Conservation (phyloP, 2,113 vertebrate species). For the Ctenomys sociabilis region DNA sequence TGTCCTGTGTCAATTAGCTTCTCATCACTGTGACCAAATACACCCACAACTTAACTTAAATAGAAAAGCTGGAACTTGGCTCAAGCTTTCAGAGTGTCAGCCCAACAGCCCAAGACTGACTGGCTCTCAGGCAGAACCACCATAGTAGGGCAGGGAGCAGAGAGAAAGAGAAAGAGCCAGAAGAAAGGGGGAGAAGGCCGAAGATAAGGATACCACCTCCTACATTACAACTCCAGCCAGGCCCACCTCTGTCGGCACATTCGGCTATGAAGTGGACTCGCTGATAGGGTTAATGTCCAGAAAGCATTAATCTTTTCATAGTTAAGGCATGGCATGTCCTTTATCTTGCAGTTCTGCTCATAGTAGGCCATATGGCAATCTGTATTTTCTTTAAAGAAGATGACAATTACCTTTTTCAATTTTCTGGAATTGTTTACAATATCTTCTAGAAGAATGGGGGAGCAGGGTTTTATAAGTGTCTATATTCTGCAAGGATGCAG, state of each 20-base stretch:
- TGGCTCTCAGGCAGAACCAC: background rate
- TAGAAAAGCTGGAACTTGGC: background rate
- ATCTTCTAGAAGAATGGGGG: background rate
- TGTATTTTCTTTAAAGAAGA: background rate
- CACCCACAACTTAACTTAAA: background rate
- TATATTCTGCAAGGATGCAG: background rate
- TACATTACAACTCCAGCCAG: background rate
- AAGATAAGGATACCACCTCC: background rate
- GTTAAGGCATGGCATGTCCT: background rate
- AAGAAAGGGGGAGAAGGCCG: background rate
- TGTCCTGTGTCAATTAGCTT: background rate
- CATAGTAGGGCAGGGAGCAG: background rate
- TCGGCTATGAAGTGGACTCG: background rate
- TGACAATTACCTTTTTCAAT: background rate
- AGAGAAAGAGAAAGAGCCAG: background rate
- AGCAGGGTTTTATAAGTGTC: background rate
- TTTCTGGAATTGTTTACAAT: background rate
- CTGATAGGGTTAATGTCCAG: background rate
- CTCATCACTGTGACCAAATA: background rate
- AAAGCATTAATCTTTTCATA: background rate
- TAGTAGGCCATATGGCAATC: background rate
- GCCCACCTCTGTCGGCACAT: background rate
- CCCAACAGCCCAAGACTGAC: background rate
- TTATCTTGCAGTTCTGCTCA: background rate
- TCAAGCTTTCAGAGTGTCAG: background rate